Conservation (phyloP, 1,140 invertebrate species). For the Drosophila willistoni region DNA sequence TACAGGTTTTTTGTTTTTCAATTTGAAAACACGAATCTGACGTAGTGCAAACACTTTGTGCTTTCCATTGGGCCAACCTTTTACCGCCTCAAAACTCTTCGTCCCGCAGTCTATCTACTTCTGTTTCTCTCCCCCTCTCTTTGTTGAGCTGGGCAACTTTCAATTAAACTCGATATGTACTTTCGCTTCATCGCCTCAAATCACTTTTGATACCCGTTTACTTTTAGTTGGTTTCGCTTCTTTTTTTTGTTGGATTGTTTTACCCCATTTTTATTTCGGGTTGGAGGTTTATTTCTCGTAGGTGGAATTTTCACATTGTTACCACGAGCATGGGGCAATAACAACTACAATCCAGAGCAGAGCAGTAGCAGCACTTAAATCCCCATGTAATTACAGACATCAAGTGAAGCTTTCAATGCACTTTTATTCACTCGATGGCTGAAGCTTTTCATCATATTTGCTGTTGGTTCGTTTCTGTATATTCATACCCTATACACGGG, state of each 20-base stretch:
- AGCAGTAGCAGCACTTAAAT: slow-evolving; percentile 51
- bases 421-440: slow-evolving; percentile 25
- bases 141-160: slow-evolving; percentile 26
- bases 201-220: slow-evolving; percentile 40
- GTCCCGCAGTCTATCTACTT: slow-evolving; percentile 1
- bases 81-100: background rate
- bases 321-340: slow-evolving; percentile 38
- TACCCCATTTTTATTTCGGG: slow-evolving; percentile 6
- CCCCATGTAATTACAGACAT: slow-evolving; percentile 51
- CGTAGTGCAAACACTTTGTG: background rate
- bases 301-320: slow-evolving; percentile 39
- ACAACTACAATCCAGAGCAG: slow-evolving; percentile 33
- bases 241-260: slow-evolving; percentile 29
- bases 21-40: background rate
- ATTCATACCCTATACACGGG: background rate
- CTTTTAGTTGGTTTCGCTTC: slow-evolving; percentile 29
- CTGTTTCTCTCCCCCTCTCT: background rate
- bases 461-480: slow-evolving; percentile 29
- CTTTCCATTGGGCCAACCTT: background rate
- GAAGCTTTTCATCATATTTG: slow-evolving; percentile 49
- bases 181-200: slow-evolving; percentile 47
- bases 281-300: slow-evolving; percentile 10
- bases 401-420: slow-evolving; percentile 38
- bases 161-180: slow-evolving; percentile 50
- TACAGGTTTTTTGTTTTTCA: background rate